Evolutionary conservation across 2,888 invertebrate genomes (phyloP), one percentile per base, ranked within the genome.

Genomic region (Macrophya annulata): DNA sequence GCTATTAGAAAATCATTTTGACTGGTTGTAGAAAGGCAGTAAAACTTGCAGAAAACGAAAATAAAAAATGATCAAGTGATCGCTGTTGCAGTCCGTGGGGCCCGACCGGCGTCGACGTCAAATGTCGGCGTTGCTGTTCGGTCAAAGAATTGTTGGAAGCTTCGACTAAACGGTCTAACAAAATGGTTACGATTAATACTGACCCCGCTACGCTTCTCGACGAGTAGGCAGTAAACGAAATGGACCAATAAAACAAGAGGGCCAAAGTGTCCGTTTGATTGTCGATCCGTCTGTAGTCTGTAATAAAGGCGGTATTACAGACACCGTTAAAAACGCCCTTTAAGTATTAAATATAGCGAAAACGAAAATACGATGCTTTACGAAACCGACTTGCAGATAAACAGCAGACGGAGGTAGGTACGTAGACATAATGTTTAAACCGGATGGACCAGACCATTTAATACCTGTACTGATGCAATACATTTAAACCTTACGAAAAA

Each of bases 181-280:
- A 81, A 81, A 81, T 81, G 81, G 40, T 81, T 81, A 81, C 40
- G 59, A 62, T 81, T 62, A 59, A 62, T 81, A 62, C 59, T n/a
- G 59, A 37, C 21, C 43, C 81, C 81, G 81, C 81, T 37, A 81
- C 59, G 81, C 43, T 81, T 40, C 43, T 81, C 81, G 81, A 43
- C 43, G 81, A 59, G 77, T 17, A 77, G 81, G 81, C 62, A 81
- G 62, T 81, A 90, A 91, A 88, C 88, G 87, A 88, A 90, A 90
- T 89, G 89, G 87, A 87, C 88, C 90, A 89, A 91, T 91, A 90
- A 90, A 91, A 88, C 43, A 87, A 88, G 87, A 84, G 51, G 40
- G 55, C 87, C 86, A 68, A 91, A 89, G 89, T 90, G 91, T 90
- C 89, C 90, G 89, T 90, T 90, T 89, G 90, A 90, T 90, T 89